Base-by-base conservation (phyloP, 53 echinoderm and acorn worm genomes). In the Zoroaster sp. region DNA sequence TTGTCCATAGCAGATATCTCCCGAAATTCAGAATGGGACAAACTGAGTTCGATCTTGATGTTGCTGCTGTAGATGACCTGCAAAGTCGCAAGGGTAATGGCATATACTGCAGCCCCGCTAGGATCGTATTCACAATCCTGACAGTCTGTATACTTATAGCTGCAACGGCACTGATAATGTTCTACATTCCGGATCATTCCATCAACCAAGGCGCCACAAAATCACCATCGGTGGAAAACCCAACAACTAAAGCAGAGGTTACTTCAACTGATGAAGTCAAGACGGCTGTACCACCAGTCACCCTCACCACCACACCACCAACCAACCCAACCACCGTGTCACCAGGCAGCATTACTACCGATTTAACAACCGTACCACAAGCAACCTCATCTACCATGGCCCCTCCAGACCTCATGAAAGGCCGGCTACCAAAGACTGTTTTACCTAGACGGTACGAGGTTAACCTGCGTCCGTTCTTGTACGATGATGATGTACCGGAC, bases 391-490 rank as follows among this genome's bases (percentile, higher is more conserved):
- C n/a, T 28, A 59, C 63, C 63, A 23, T 9, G 11, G 63, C 63
- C 63, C 63, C 63, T 10, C n/a, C 63, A 1, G 63, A 53, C 3
- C 72, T 73, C 4, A 95, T 95, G 95, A 59, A 74, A 20, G 97
- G 97, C n/a, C 95, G 97, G 32, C 88, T 97, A 9, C 74, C 91
- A 5, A 82, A 78, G 32, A 73, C 92, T 9, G 73, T 97, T 14
- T 80, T 89, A 21, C 97, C 97, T 32, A 40, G 75, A 47, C 87
- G 86, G 37, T 95, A 97, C 73, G 83, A 92, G 17, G 79, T 97
- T 28, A 80, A 68, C 70, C 89, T 97, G 32, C 88, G 92, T 32
- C 95, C 95, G 23, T 97, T 92, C 77, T 89, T 97, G 18, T 95
- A 97, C 72, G 80, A 88, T 4, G 93, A 94, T 23, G 95, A 93